Conservation (phyloP, 1,140 invertebrate species). For the Oryctes rhinoceros region DNA sequence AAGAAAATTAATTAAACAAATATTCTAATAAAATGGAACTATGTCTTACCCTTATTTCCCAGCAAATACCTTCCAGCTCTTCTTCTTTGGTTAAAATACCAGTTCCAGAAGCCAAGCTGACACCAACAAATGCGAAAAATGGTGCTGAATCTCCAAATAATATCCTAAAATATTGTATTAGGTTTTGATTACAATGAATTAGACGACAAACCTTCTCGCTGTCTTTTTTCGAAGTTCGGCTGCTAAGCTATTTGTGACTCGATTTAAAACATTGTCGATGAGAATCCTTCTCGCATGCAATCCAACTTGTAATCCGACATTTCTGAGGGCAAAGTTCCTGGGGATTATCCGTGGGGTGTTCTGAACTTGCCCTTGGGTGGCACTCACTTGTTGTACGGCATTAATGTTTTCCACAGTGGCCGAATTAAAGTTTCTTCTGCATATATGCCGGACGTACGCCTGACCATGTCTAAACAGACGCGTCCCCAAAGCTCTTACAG, state of each 20-base stretch:
- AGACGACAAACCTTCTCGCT: constrained; percentile 61
- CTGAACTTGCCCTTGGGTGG: constrained; percentile 48
- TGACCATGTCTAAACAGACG: constrained; percentile 60
- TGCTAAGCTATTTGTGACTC: constrained; percentile 72
- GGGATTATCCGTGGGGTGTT: constrained; percentile 52
- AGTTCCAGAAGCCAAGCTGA: constrained; percentile 76
- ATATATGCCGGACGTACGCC: constrained; percentile 52
- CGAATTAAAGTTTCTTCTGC: constrained; percentile 53
- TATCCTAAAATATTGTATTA: constrained; percentile 58
- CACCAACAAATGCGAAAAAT: constrained; percentile 79
- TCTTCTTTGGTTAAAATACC: constrained; percentile 82
- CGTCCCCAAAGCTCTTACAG: constrained; percentile 54
- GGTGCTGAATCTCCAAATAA: constrained; percentile 76
- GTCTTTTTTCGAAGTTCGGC: constrained; percentile 70
- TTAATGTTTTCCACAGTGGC: constrained; percentile 57
- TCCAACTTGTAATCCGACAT: constrained; percentile 66
- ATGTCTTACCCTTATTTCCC: constrained; percentile 74
- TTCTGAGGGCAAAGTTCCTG: constrained; percentile 57
- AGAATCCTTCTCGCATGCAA: constrained; percentile 71
- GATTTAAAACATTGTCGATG: constrained; percentile 74
- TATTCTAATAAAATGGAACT: background rate
- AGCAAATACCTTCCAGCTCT: constrained; percentile 80
- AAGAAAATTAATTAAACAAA: constrained; percentile 39
- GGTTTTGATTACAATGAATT: background rate
- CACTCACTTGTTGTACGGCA: constrained; percentile 58